phyloP scores from a whole-genome alignment of 2,888 invertebrate species.

The Thereva nobilitata region DNA sequence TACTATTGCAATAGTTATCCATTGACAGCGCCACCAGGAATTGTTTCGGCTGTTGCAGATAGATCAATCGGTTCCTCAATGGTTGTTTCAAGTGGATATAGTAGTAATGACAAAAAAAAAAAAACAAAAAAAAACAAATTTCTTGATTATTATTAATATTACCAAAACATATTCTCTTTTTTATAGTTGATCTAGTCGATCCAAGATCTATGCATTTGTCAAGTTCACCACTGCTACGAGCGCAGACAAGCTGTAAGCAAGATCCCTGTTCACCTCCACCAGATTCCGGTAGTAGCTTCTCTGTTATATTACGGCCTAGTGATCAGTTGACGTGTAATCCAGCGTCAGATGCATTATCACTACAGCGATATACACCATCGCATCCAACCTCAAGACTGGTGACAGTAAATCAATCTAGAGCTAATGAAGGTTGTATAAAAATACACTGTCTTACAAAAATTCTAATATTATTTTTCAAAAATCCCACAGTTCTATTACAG shows the following conservation, averaged over 20 bases:
- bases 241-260: constrained; percentile 49
- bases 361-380: constrained; percentile 54
- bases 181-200: constrained; percentile 56
- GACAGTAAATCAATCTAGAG: constrained; percentile 50
- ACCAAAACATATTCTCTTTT: not conserved
- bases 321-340: constrained; percentile 48
- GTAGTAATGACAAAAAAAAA: constrained; percentile 64
- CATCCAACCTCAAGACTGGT: constrained; percentile 48
- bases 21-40: constrained; percentile 62
- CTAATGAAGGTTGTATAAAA: constrained; percentile 50
- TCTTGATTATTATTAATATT: not conserved
- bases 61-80: constrained; percentile 59
- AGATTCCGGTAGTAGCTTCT: constrained; percentile 49
- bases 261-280: constrained; percentile 54
- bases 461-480: not conserved
- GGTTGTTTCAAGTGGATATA: constrained; percentile 78
- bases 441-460: not conserved
- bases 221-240: constrained; percentile 52
- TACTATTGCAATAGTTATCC: constrained; percentile 84
- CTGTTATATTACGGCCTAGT: constrained; percentile 53
- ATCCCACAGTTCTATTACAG: constrained; percentile 54
- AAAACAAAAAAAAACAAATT: not conserved
- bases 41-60: constrained; percentile 48
- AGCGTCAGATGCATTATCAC: constrained; percentile 40
- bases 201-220: constrained; percentile 55